Base-by-base conservation (phyloP, 2,797 vertebrate species). In the Botia kubotai region DNA sequence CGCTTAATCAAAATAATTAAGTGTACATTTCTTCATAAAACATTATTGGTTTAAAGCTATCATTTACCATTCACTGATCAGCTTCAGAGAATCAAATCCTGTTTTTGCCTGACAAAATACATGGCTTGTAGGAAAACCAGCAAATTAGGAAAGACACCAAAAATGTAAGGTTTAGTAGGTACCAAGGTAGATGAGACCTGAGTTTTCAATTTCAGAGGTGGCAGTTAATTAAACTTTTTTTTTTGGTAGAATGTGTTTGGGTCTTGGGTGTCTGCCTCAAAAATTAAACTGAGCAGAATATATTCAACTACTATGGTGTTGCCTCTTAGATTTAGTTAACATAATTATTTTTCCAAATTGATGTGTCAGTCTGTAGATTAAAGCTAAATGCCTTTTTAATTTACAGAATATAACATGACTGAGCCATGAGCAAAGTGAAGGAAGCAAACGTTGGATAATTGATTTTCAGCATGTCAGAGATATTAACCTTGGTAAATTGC, bases 141-240 rank as follows among this genome's bases (percentile, higher is more conserved):
- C 21, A 75, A 21, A 48, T 12, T 29, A 43, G 23, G 33, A 29
- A 76, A 13, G 66, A 36, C 36, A 29, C 63, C 14, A 71, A 43
- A 16, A 6, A n/a, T 57, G 21, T 19, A 60, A 17, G 17, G 57
- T 72, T 36, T n/a, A 39, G 52, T 52, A 58, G 72, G 16, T 14
- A 26, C 72, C 43, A 67, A 36, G 82, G 72, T 73, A n/a, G 26
- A 83, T 80, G 77, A 80, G 53, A 76, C 73, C 36, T 50, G 23
- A 62, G 48, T 62, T 80, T 83, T 80, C 23, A 72, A 76, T 80
- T 83, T 80, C 62, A 65, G 50, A 19, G 21, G 39, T 66, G 26
- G 72, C 66, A 79, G 23, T 71, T 79, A 66, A 80, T 80, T 75
- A 71, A 66, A 79, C 19, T 19, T n/a, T 17, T 36, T 19, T 19